Conservation (phyloP, 2,113 vertebrate genomes). For the Nymphicus hollandicus region DNA sequence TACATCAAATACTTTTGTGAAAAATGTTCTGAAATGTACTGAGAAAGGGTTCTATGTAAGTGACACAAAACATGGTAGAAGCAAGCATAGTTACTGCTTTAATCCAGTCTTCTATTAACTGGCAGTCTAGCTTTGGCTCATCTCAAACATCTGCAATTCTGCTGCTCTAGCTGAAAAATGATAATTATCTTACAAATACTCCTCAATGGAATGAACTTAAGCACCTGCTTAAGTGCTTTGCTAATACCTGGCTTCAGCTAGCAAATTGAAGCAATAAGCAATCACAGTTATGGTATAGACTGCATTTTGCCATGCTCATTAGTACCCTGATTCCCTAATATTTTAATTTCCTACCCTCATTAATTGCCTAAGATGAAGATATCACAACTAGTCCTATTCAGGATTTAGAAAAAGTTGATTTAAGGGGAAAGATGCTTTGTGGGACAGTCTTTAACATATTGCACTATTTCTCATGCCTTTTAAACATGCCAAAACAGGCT, state of each 20-base stretch:
- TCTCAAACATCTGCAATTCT: not conserved
- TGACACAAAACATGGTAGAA: not conserved
- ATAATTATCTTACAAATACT: not conserved
- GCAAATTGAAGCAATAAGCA: not conserved
- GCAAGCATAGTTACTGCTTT: not conserved
- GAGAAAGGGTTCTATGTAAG: not conserved
- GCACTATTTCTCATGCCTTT: not conserved
- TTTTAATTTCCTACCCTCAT: not conserved
- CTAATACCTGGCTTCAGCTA: not conserved
- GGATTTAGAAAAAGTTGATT: not conserved
- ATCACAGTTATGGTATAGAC: not conserved
- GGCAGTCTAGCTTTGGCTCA: not conserved
- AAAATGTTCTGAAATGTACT: not conserved
- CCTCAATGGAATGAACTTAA: not conserved
- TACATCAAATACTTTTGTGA: not conserved
- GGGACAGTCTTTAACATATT: not conserved
- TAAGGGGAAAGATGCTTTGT: not conserved
- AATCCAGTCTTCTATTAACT: not conserved
- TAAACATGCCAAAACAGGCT: not conserved
- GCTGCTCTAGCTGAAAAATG: not conserved
- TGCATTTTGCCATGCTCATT: not conserved
- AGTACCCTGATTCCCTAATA: not conserved
- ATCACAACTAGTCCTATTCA: not conserved
- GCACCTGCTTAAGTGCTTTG: not conserved
- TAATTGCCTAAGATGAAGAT: not conserved